These are phyloP conservation scores for Euclidia mi DNA, from an alignment of 2,888 invertebrate species.

Conservation along the genomic window DNA sequence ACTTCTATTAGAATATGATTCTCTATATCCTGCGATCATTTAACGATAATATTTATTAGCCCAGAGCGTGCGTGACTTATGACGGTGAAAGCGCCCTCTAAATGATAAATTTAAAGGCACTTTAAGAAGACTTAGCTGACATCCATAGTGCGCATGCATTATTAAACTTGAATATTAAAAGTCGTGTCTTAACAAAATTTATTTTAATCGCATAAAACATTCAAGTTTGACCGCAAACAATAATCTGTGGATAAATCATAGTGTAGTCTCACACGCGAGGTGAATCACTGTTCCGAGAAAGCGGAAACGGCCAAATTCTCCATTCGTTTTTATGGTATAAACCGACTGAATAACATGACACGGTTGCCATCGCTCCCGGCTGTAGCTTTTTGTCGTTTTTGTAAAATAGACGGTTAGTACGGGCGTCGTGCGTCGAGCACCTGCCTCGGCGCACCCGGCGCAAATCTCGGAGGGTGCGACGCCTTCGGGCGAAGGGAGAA, in stretches of 20 bases:
- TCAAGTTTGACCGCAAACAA: conserved; percentile 77
- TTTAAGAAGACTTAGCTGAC: conserved; percentile 68
- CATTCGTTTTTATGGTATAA: conserved; percentile 79
- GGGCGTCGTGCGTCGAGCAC: conserved; percentile 80
- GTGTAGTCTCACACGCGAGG: conserved; percentile 78
- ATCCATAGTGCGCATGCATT: conserved; percentile 56
- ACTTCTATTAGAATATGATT: conserved; percentile 43
- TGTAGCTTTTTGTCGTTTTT: conserved; percentile 69
- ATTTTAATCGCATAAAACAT: conserved; percentile 73
- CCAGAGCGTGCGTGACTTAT: conserved; percentile 76
- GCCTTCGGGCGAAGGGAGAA: conserved; percentile 62
- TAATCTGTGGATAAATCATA: conserved; percentile 83
- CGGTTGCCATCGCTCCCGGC: conserved; percentile 63
- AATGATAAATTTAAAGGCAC: conserved; percentile 77
- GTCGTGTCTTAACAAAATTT: conserved; percentile 70
- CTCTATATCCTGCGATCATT: conserved; percentile 53
- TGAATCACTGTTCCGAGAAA: conserved; percentile 88
- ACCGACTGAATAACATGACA: conserved; percentile 71
- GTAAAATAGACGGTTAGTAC: conserved; percentile 76
- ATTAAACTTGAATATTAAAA: conserved; percentile 75
- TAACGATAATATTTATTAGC: conserved; percentile 63
- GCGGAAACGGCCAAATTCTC: conserved; percentile 87
- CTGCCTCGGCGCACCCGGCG: conserved; percentile 85
- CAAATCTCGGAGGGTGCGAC: conserved; percentile 84
- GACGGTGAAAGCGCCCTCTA: conserved; percentile 77